Base-by-base conservation (phyloP, 2,888 invertebrate species). In the Troides helena region DNA sequence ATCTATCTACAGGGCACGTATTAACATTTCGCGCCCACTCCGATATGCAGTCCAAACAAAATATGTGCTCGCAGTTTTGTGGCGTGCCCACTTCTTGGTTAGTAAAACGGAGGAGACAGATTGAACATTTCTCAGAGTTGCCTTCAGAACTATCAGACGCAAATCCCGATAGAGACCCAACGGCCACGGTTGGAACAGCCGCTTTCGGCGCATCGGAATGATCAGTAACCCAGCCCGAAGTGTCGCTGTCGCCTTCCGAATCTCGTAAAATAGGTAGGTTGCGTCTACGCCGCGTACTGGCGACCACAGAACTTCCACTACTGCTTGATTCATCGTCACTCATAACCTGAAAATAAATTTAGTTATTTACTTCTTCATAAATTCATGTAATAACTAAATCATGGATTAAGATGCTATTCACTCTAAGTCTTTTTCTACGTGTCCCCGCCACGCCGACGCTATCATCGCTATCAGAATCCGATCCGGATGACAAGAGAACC, bases 11-110 rank as follows among this genome's bases (percentile, higher is more conserved):
- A 0, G 99, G 99, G 85, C 99, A 99, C 2, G 98, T 98, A 82
- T 98, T 98, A 60, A 98, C 96, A 92, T 97, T 98, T 93, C 96
- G 97, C n/a, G 98, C 95, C 99, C 99, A 99, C 84, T 98, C 98
- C 66, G 95, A 94, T 73, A 99, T 96, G 85, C 99, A 99, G 76
- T 96, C 96, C 57, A 97, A 93, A 85, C 99, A 99, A 87, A 98
- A 99, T 71, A 94, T 94, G 83, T 99, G 99, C 75, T 97, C 97
- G 88, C 98, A 99, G 30, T 94, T 94, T 80, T 96, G 95, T 0
- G 98, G 99, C 39, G 95, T 96, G 8, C 97, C 98, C 67, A 98
- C 94, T 87, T 97, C 95, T 86, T 98, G 97, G 50, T 94, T 93
- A 1, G 85, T 88, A 80, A 98, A 96, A 64, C 95, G 94, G 74